Conservation (phyloP, 2,888 invertebrate species). For the Corythucha ciliata region DNA sequence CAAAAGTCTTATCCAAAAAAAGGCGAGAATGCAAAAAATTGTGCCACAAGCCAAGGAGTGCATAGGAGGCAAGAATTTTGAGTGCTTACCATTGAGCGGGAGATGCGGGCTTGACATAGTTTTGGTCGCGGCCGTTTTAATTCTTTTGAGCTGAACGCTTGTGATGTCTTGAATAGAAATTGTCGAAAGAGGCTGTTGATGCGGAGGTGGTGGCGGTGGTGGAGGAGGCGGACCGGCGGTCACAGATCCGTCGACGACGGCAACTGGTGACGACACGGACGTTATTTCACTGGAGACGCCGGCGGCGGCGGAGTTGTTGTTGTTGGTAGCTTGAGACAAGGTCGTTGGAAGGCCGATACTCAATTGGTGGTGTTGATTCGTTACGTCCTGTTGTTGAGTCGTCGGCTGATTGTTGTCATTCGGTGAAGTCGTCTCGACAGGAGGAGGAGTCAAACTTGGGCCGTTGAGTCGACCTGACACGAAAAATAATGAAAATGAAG, state of each 20-base stretch:
- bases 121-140: slow-evolving; percentile 59
- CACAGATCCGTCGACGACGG: slow-evolving; percentile 14
- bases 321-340: background rate
- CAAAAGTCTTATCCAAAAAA: too few relatives aligned
- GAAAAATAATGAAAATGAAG: background rate
- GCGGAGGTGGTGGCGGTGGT: slow-evolving; percentile 41
- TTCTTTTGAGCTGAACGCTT: slow-evolving; percentile 69
- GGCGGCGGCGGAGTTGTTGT: slow-evolving; percentile 7
- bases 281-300: slow-evolving; percentile 13
- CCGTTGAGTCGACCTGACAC: slow-evolving; percentile 13
- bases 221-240: slow-evolving; percentile 44
- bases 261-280: slow-evolving; percentile 7
- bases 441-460: slow-evolving; percentile 13
- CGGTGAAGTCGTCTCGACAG: too few relatives aligned
- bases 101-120: slow-evolving; percentile 68
- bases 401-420: too few relatives aligned
- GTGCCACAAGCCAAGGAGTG: background rate
- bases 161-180: slow-evolving; percentile 81
- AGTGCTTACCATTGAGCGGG: slow-evolving; percentile 28
- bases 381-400: too few relatives aligned
- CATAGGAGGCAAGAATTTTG: background rate
- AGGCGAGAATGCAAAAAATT: too few relatives aligned
- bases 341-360: too few relatives aligned
- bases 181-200: slow-evolving; percentile 69
- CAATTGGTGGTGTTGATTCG: too few relatives aligned